phyloP scores from a whole-genome alignment of 2,113 vertebrate species.

The Mionectes macconnelli region DNA sequence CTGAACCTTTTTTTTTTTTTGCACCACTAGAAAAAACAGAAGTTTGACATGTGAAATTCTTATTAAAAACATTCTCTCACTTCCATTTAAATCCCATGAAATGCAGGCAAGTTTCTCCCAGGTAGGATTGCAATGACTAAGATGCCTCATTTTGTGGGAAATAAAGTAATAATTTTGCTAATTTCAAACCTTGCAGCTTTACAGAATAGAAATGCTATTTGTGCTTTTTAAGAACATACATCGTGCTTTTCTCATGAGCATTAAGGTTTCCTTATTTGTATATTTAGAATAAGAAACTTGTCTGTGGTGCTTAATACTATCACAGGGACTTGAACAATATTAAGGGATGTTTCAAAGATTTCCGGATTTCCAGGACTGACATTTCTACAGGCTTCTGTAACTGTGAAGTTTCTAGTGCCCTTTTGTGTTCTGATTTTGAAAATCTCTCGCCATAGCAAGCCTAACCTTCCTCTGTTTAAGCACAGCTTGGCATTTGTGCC shows the following conservation, averaged over 20 bases:
- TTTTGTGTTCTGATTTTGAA: neutral
- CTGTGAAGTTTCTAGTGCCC: neutral
- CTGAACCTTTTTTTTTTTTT: rapidly evolving
- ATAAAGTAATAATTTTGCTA: neutral
- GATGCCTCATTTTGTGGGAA: neutral
- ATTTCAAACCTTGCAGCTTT: neutral
- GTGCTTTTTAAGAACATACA: neutral
- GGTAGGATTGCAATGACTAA: neutral
- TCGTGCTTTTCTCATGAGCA: neutral
- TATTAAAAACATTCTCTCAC: neutral
- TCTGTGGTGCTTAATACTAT: neutral
- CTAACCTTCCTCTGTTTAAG: neutral
- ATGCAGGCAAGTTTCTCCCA: neutral
- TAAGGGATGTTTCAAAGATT: neutral
- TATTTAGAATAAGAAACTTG: neutral
- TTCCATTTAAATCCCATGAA: neutral
- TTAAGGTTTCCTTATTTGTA: neutral
- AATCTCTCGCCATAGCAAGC: neutral
- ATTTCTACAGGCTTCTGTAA: neutral
- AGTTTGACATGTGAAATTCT: neutral
- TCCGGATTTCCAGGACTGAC: neutral
- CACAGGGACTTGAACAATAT: neutral
- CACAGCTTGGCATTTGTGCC: neutral
- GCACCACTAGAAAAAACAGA: neutral
- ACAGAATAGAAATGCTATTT: neutral